Percentiles rank a stretch among this genome's conserved stretches.
Evolutionary conservation across 92 coral and sea anemone species (phyloP).

Genomic region (Hydrozoanthus gracilis): DNA sequence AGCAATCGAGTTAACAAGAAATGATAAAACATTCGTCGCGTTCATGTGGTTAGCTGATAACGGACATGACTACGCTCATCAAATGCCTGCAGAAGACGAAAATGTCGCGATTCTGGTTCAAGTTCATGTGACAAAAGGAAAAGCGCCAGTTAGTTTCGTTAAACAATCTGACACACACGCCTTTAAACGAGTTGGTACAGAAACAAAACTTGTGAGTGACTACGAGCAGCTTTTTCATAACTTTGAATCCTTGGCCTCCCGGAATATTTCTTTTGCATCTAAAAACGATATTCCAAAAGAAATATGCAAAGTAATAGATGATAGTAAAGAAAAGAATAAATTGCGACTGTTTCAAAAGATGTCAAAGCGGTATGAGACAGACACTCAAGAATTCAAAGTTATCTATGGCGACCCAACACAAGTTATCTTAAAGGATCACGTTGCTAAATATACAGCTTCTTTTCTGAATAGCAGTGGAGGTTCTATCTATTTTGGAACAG

Average conservation of each 20-base stretch:
- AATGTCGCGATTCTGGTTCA: slow-evolving; percentile 45
- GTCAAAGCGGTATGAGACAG: slow-evolving; percentile 56
- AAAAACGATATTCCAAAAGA: slow-evolving; percentile 46
- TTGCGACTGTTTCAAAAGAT: slow-evolving; percentile 54
- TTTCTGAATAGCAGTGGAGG: slow-evolving; percentile 76
- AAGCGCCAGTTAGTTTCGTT: slow-evolving; percentile 53
- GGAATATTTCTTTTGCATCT: slow-evolving; percentile 58
- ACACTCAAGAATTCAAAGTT: slow-evolving; percentile 71
- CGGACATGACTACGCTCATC: background rate
- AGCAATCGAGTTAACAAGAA: slow-evolving; percentile 54
- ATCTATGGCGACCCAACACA: slow-evolving; percentile 68
- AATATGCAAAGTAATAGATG: slow-evolving; percentile 12
- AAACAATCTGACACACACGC: slow-evolving; percentile 73
- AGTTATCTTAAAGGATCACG: slow-evolving; percentile 58
- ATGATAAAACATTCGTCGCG: slow-evolving; percentile 65
- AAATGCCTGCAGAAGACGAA: slow-evolving; percentile 35
- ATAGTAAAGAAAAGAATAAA: slow-evolving; percentile 14
- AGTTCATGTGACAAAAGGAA: slow-evolving; percentile 74
- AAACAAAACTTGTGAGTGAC: slow-evolving; percentile 70
- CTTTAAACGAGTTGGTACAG: slow-evolving; percentile 70
- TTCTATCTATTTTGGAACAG: slow-evolving; percentile 67
- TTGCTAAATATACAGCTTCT: slow-evolving; percentile 67
- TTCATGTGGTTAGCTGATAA: slow-evolving; percentile 60
- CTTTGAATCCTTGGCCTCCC: slow-evolving; percentile 73
- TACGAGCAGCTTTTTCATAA: slow-evolving; percentile 66